Percentiles rank a stretch among this genome's conserved stretches.
Conservation (phyloP, 2,888 invertebrate species). For the Gonocerus acuteangulatus region DNA sequence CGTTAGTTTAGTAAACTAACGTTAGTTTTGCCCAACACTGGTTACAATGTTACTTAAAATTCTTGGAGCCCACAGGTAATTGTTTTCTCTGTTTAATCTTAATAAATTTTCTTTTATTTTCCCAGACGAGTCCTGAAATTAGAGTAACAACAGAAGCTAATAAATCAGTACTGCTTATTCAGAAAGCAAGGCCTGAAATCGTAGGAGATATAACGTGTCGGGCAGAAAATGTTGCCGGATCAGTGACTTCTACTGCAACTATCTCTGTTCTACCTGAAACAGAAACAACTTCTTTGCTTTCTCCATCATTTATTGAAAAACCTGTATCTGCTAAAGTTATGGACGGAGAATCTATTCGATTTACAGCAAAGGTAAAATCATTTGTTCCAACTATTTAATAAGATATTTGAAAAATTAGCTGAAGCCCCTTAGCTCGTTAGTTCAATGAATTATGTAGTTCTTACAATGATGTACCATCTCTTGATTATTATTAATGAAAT, state of each 20-base stretch:
- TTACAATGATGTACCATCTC: too few relatives aligned
- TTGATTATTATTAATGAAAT: too few relatives aligned
- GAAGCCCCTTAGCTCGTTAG: too few relatives aligned
- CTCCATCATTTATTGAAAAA: slow-evolving; percentile 69
- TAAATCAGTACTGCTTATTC: slow-evolving; percentile 69
- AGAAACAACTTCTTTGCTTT: slow-evolving; percentile 50
- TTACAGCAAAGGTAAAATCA: slow-evolving; percentile 53
- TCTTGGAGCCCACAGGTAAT: too few relatives aligned
- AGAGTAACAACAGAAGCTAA: slow-evolving; percentile 68
- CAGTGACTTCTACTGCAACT: slow-evolving; percentile 75
- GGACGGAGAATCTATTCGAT: slow-evolving; percentile 78
- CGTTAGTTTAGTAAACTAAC: too few relatives aligned
- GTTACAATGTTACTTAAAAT: too few relatives aligned
- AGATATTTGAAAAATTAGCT: too few relatives aligned
- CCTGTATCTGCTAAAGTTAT: slow-evolving; percentile 69
- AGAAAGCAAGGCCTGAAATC: slow-evolving; percentile 60
- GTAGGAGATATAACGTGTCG: slow-evolving; percentile 75
- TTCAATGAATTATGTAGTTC: too few relatives aligned
- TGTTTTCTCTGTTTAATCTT: too few relatives aligned
- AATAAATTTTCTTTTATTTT: not conserved
- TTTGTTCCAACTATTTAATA: too few relatives aligned
- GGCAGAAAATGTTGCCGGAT: slow-evolving; percentile 83
- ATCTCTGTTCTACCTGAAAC: slow-evolving; percentile 55
- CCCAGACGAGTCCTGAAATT: slow-evolving; percentile 55
- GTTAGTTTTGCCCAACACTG: too few relatives aligned